Evolutionary conservation across 1,140 invertebrate species (phyloP).

Genomic region (Brachionus rotundiformis): DNA sequence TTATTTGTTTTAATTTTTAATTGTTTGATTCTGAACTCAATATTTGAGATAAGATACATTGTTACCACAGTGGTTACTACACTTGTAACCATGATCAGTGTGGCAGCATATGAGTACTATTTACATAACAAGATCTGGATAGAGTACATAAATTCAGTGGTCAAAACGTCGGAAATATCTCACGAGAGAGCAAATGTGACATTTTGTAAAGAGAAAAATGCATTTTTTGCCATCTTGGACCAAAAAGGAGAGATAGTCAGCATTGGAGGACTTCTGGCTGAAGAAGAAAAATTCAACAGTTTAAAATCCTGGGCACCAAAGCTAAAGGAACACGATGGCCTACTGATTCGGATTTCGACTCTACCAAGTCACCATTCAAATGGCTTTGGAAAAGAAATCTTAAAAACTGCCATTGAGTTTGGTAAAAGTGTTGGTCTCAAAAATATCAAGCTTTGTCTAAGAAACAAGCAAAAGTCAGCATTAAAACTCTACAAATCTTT

Average conservation of each 20-base stretch:
- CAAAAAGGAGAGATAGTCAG: neutral
- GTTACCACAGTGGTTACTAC: neutral
- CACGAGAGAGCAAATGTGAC: neutral
- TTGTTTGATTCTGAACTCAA: neutral
- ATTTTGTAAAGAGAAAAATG: constrained; percentile 11
- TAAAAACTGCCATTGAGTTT: neutral
- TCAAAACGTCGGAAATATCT: neutral
- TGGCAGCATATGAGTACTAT: neutral
- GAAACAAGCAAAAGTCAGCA: neutral
- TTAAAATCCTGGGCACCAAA: neutral
- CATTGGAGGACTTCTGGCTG: neutral
- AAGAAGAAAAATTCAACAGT: neutral
- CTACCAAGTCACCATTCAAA: neutral
- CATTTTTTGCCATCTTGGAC: neutral
- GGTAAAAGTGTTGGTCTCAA: neutral
- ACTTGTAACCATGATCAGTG: neutral
- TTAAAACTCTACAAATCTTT: neutral
- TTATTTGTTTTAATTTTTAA: neutral
- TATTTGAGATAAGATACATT: neutral
- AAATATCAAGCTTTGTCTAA: neutral
- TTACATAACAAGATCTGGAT: neutral
- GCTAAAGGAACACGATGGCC: neutral
- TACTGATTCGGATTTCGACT: neutral
- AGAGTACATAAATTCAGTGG: neutral
- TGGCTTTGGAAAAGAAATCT: neutral